Conservation (phyloP, 2,797 vertebrate genomes). For the Natrix natrix region DNA sequence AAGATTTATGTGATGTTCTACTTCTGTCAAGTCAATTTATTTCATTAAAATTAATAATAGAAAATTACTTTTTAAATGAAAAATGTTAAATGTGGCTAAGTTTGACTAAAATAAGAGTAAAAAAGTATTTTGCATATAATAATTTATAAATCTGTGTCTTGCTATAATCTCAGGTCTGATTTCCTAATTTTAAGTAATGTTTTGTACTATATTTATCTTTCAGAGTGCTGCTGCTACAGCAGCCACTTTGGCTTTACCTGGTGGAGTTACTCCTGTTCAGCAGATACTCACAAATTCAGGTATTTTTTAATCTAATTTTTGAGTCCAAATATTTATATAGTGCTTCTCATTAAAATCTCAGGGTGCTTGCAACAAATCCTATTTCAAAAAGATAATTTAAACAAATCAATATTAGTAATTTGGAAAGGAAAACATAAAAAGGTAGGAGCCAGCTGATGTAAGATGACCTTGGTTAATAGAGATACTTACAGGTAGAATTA, state of each 20-base stretch:
- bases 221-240: constrained; percentile 97
- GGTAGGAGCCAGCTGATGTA: not conserved
- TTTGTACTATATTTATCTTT: constrained; percentile 28
- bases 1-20: not conserved
- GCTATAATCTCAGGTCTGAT: not conserved
- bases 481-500: not conserved
- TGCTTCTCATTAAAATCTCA: not conserved
- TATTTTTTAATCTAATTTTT: constrained; percentile 53
- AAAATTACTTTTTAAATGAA: not conserved
- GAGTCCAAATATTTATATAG: not conserved
- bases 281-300: constrained; percentile 94
- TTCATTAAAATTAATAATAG: not conserved
- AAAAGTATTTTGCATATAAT: not conserved
- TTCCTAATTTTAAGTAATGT: constrained; percentile 1
- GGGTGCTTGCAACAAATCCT: not conserved
- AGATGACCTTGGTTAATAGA: not conserved
- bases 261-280: constrained; percentile 91
- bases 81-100: not conserved
- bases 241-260: constrained; percentile 91
- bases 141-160: not conserved
- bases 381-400: not conserved
- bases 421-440: not conserved
- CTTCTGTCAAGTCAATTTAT: not conserved
- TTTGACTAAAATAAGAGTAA: not conserved
- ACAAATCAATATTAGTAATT: not conserved